These are phyloP conservation scores for Alaudala cheleensis DNA, from an alignment of 2,113 vertebrate genomes.

Conservation along the genomic window DNA sequence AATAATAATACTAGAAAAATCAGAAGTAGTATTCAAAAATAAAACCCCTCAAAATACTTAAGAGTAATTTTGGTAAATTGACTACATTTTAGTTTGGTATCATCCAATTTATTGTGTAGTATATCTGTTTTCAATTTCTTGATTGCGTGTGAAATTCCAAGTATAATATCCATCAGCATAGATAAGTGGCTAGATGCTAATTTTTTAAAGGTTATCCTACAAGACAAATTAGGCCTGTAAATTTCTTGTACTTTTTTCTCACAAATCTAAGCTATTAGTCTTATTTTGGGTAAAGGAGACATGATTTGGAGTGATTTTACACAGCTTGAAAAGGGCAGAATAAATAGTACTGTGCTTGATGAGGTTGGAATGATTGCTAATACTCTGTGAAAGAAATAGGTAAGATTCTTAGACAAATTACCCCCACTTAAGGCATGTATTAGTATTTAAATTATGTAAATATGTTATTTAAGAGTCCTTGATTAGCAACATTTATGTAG, in stretches of 20 bases:
- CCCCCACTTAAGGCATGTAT: neutral
- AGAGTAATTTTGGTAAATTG: neutral
- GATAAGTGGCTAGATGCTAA: neutral
- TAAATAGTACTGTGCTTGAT: neutral
- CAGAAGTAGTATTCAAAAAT: neutral
- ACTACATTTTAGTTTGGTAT: neutral
- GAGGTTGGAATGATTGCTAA: neutral
- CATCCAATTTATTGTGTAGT: neutral
- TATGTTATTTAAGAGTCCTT: neutral
- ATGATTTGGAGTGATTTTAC: neutral
- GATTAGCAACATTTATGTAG: neutral
- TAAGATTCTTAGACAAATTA: neutral
- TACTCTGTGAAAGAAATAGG: neutral
- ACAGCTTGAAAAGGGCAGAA: neutral
- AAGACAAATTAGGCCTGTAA: neutral
- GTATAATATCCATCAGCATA: neutral
- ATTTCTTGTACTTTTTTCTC: neutral
- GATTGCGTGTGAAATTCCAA: neutral
- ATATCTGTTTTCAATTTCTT: neutral
- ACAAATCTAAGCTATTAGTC: neutral
- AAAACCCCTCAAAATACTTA: neutral
- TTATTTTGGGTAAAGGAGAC: neutral
- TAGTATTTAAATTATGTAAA: neutral
- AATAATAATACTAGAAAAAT: neutral
- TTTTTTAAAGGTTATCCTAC: neutral